A percentile compares a stretch with the other conserved stretches of the same genome.
These are phyloP conservation scores for Gymnobelideus leadbeateri DNA, from an alignment of 2,113 vertebrate genomes.

Conservation along the genomic window DNA sequence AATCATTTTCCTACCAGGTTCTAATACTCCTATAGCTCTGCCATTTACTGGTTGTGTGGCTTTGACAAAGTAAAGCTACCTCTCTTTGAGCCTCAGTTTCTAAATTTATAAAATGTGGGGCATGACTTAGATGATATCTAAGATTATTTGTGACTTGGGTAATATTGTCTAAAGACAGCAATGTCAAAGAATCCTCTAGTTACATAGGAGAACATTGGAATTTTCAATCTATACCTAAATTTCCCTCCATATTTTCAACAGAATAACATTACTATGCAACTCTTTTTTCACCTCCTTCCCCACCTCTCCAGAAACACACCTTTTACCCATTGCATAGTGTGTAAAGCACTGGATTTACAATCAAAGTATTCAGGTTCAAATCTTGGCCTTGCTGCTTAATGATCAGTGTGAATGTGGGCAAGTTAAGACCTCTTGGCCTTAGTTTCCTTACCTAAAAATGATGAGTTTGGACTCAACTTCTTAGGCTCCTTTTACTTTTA, in stretches of 20 bases:
- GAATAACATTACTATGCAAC: neutral
- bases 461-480: neutral
- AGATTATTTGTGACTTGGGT: neutral
- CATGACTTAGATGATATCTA: slow-evolving; percentile 18
- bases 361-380: neutral
- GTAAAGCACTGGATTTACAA: neutral
- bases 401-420: neutral
- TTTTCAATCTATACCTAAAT: neutral
- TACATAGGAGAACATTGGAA: neutral
- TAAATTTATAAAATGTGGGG: neutral
- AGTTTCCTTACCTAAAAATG: neutral
- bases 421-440: neutral
- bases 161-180: neutral
- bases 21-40: neutral
- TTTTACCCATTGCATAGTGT: neutral
- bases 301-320: neutral
- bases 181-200: neutral
- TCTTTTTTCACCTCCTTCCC: neutral
- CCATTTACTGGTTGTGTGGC: neutral
- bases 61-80: neutral
- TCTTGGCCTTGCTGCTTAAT: neutral
- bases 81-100: slow-evolving; percentile 7
- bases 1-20: neutral
- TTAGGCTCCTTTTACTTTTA: neutral
- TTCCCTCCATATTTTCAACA: neutral